Conservation (phyloP, 2,888 invertebrate species). For the Mimas tiliae region DNA sequence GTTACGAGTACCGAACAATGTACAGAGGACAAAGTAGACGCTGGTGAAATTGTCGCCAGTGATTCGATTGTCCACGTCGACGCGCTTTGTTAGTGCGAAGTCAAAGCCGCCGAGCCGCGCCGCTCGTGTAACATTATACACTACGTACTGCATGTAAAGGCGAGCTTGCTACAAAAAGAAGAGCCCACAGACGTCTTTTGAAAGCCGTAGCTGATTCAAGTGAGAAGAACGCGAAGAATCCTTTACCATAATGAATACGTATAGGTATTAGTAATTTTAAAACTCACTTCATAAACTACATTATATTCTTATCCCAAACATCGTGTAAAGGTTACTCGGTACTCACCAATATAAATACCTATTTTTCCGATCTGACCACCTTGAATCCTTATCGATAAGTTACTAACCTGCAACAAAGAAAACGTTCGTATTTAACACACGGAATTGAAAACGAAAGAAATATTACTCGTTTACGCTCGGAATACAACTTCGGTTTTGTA, state of each 20-base stretch:
- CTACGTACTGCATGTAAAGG: slow-evolving; percentile 32
- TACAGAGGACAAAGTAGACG: slow-evolving; percentile 16
- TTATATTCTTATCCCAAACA: no score
- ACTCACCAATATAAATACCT: slow-evolving; percentile 19
- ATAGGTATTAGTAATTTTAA: slow-evolving; percentile 5
- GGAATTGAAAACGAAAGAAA: slow-evolving; percentile 39
- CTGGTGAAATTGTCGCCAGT: slow-evolving; percentile 65
- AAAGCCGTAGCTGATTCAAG: slow-evolving; percentile 32
- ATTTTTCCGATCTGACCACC: slow-evolving; percentile 16
- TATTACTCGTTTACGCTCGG: slow-evolving; percentile 57
- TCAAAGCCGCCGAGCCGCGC: slow-evolving; percentile 19
- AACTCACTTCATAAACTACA: not conserved
- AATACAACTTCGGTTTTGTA: slow-evolving; percentile 57
- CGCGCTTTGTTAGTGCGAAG: slow-evolving; percentile 67
- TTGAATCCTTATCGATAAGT: slow-evolving; percentile 32
- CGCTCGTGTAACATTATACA: slow-evolving; percentile 22
- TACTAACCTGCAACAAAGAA: slow-evolving; percentile 75
- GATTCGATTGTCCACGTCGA: slow-evolving; percentile 71
- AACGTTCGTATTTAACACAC: slow-evolving; percentile 39
- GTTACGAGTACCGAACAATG: slow-evolving; percentile 9
- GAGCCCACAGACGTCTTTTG: slow-evolving; percentile 32
- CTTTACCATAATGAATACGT: slow-evolving; percentile 30
- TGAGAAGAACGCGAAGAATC: slow-evolving; percentile 29
- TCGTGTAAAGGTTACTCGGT: not conserved
- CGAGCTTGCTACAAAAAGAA: slow-evolving; percentile 32